Evolutionary conservation across 2,888 invertebrate genomes (phyloP).

Genomic region (Andrena hattorfiana): DNA sequence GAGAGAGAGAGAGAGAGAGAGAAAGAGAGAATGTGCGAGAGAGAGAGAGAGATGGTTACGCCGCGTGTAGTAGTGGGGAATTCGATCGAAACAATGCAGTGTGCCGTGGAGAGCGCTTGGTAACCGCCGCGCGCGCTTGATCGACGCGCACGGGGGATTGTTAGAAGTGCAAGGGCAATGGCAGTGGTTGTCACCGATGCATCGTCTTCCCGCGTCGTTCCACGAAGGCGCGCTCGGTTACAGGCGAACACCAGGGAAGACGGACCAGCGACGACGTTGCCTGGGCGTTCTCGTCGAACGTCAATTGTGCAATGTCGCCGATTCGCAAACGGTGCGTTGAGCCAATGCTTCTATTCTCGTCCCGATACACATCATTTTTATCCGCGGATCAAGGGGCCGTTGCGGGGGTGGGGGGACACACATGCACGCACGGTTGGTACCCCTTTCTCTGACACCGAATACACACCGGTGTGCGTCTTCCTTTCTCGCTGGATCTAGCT

Average conservation of each 20-base stretch:
- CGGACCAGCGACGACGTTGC: neutral
- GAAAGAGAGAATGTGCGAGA: neutral
- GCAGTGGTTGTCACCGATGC: conserved; percentile 53
- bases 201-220: neutral
- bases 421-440: neutral
- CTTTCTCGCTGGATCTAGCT: conserved; percentile 18
- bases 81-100: conserved; percentile 57
- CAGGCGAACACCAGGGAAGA: neutral
- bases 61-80: conserved; percentile 22
- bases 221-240: conserved; percentile 2
- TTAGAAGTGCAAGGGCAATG: conserved; percentile 64
- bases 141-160: conserved; percentile 37
- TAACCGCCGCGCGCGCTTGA: conserved; percentile 49
- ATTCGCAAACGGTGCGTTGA: conserved; percentile 44
- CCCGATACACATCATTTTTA: conserved; percentile 26
- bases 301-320: conserved; percentile 53
- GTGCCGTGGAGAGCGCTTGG: conserved; percentile 33
- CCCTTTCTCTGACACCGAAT: neutral
- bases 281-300: conserved; percentile 13
- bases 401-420: neutral
- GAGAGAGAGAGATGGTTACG: neutral
- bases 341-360: conserved; percentile 57
- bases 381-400: neutral
- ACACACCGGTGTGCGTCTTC: neutral
- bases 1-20: neutral